Evolutionary conservation across 2,888 invertebrate genomes (phyloP), one percentile per base, ranked within the genome.

Genomic region (Patella pellucida): DNA sequence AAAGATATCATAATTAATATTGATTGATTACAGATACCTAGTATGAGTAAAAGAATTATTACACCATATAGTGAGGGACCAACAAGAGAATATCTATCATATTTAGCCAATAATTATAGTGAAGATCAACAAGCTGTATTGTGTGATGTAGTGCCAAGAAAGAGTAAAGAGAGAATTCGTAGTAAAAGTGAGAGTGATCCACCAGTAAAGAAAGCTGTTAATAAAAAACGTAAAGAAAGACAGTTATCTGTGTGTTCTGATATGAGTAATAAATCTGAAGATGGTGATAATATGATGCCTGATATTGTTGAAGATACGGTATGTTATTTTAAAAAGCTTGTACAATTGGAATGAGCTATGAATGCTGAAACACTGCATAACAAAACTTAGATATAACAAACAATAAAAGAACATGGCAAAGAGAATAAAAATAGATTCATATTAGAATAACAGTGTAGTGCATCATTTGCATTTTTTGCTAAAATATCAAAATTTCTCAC

Each of bases 21-120:
- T 56, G 62, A 69, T 54, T 74, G 50, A 9, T 75, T 77, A 12
- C 76, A 89, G 89, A 84, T 88, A 27, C 85, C 86, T 27, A 82
- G 83, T 31, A 89, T 89, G 89, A 82, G 82, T 27, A 76, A 87
- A 15, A 82, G 90, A 51, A n/a, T 84, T 68, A 83, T 90, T 27
- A 90, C 90, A 7, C 89, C 89, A 11, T 88, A 85, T 78, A 82
- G 80, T 73, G 87, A 85, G 50, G 84, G 84, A 23, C 89, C 89
- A 2, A 81, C 81, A 27, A 78, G 80, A 69, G 79, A 79, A 15
- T 85, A 82, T 76, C 81, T 90, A 52, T 85, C 87, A 71, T 76
- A 78, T 7, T 79, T 89, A 69, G 86, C 83, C 54, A 73, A 71
- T n/a, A 75, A 76, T 50, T 79, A 72, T 23, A 69, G 70, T 52